These are phyloP conservation scores for Chrysodeixis includens DNA, from an alignment of 2,888 invertebrate genomes.

Conservation along the genomic window DNA sequence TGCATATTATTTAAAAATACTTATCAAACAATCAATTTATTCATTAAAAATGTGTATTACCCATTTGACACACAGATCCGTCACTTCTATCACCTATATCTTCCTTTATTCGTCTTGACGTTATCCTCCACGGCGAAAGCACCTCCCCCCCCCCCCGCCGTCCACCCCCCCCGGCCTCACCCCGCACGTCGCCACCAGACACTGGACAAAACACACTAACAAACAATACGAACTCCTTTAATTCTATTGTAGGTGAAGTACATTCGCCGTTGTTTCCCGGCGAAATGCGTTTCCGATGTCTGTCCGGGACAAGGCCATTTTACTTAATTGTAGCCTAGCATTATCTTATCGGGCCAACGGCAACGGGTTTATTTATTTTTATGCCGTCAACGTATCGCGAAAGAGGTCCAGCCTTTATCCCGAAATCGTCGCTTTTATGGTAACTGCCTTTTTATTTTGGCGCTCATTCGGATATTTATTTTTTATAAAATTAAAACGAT, in stretches of 20 bases:
- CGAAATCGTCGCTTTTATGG: constrained; percentile 63
- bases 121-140: no score
- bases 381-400: constrained; percentile 59
- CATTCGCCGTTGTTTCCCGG: constrained; percentile 53
- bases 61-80: background rate
- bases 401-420: constrained; percentile 62
- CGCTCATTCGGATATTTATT: constrained; percentile 31
- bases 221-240: constrained; percentile 52
- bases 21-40: no score
- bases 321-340: constrained; percentile 71
- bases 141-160: constrained; percentile 19
- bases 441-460: constrained; percentile 56
- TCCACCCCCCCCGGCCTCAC: constrained; percentile 19
- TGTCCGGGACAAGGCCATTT: constrained; percentile 59
- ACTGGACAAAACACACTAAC: constrained; percentile 11
- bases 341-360: constrained; percentile 69
- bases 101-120: constrained; percentile 7
- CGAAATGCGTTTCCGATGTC: constrained; percentile 64
- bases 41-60: no score
- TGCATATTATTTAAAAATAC: no score
- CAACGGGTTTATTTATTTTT: constrained; percentile 66
- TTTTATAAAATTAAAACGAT: constrained; percentile 30
- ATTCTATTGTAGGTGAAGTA: constrained; percentile 51
- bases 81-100: background rate
- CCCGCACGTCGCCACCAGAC: constrained; percentile 35